These are phyloP conservation scores for Trissolcus japonicus DNA, from an alignment of 2,888 invertebrate genomes.

Conservation along the genomic window DNA sequence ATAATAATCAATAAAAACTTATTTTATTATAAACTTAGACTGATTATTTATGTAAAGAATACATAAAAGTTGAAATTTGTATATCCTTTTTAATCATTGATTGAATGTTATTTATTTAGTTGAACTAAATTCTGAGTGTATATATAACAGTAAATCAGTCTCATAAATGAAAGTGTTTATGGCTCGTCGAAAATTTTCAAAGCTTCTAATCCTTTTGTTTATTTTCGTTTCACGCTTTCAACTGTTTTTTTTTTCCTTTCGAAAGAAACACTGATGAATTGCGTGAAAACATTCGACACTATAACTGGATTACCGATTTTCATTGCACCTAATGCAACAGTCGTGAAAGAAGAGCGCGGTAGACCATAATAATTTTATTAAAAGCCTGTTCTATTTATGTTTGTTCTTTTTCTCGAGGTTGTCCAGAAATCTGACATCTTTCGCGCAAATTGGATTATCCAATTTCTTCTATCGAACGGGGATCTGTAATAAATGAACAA, in stretches of 20 bases:
- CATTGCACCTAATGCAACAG: slow-evolving; percentile 19
- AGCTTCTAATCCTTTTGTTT: too few species aligned
- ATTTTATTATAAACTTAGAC: too few species aligned
- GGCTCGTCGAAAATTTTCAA: too few species aligned
- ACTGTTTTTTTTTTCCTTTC: background rate
- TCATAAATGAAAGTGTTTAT: too few species aligned
- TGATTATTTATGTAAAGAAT: too few species aligned
- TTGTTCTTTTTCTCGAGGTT: slow-evolving; percentile 13
- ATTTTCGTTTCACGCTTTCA: too few species aligned
- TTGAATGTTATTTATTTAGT: too few species aligned
- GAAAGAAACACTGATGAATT: background rate
- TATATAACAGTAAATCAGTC: too few species aligned
- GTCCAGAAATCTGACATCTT: slow-evolving; percentile 41
- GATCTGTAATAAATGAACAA: slow-evolving; percentile 37
- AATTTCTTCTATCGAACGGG: slow-evolving; percentile 29
- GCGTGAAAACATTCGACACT: slow-evolving; percentile 5
- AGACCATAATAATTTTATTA: slow-evolving; percentile 53
- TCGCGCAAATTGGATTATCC: slow-evolving; percentile 50
- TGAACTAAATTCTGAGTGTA: too few species aligned
- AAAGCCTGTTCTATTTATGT: slow-evolving; percentile 39
- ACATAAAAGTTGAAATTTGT: too few species aligned
- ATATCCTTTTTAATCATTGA: too few species aligned
- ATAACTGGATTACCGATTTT: slow-evolving; percentile 20
- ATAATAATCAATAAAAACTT: too few species aligned
- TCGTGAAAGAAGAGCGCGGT: slow-evolving; percentile 13